A percentile compares a stretch with the other conserved stretches of the same genome.
Conservation (phyloP, 2,888 invertebrate genomes). For the Platypus cylindrus region DNA sequence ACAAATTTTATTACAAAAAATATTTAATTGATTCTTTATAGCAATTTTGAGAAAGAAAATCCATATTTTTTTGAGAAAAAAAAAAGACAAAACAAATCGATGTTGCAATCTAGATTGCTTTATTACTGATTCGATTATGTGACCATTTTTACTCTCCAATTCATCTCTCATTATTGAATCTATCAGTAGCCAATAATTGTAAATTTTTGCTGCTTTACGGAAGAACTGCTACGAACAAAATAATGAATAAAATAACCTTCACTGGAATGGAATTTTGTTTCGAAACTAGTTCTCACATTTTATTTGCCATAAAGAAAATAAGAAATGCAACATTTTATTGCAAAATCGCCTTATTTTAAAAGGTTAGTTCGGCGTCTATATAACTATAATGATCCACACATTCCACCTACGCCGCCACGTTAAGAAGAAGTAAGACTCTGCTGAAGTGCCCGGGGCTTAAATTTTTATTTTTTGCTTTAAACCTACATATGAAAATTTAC, state of each 20-base stretch:
- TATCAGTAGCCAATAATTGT: too few relatives aligned
- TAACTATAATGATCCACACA: conserved; percentile 10
- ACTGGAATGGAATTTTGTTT: neutral
- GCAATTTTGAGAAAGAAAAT: too few relatives aligned
- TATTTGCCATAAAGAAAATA: conserved; percentile 5
- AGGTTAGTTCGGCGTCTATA: conserved; percentile 9
- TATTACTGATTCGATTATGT: too few relatives aligned
- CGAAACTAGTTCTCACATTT: conserved; percentile 1
- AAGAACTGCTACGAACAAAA: too few relatives aligned
- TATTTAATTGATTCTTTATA: too few relatives aligned
- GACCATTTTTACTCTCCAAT: too few relatives aligned
- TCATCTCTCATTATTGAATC: too few relatives aligned
- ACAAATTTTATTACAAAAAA: too few relatives aligned
- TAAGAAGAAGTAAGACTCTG: conserved; percentile 9
- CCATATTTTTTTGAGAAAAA: neutral
- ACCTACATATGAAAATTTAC: too few relatives aligned
- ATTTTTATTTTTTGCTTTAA: conserved; percentile 7
- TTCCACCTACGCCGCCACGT: conserved; percentile 11
- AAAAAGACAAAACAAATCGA: neutral
- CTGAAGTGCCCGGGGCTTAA: conserved; percentile 6
- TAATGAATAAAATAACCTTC: conserved; percentile 5
- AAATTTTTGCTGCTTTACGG: too few relatives aligned
- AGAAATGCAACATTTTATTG: conserved; percentile 7
- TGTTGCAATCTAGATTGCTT: neutral
- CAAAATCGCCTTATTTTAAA: conserved; percentile 4